Base-by-base conservation (phyloP, 1,140 invertebrate genomes). In the Homalodisca vitripennis region DNA sequence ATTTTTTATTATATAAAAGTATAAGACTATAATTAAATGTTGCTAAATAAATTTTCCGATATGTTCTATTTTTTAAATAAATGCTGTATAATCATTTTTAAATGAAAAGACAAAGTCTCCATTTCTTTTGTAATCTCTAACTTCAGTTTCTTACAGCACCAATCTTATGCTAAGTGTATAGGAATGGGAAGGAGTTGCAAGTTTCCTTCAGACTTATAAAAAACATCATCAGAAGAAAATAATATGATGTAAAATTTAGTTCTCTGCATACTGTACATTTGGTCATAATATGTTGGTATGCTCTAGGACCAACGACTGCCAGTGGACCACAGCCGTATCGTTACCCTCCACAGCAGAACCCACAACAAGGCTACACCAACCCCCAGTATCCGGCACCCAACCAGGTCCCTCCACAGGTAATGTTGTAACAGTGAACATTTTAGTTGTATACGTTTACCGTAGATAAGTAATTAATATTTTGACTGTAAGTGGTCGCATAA, bases 281-380 rank as follows among this genome's bases (percentile, higher is more conserved):
- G n/a, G 48, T 51, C n/a, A n/a, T n/a, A n/a, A n/a, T n/a, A n/a
- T n/a, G n/a, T 64, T 64, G 34, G n/a, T 6, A 62, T 53, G 32
- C n/a, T 70, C 1, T 22, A 71, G 69, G 71, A 13, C 69, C 71
- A n/a, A 66, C 41, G 6, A 71, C 51, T 34, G 51, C 66, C 27
- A 63, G 69, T 0, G 69, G 71, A 26, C 71, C 71, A 17, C 71
- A 73, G 27, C 71, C 70, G 47, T 73, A 73, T 29, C 46, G 71
- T 31, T 24, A 22, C 17, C 70, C 70, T 30, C 71, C 71, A 66
- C 68, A 57, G 24, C 71, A 67, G 63, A 64, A 67, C 22, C 66
- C 66, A 0, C 71, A 68, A 51, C 71, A 73, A 51, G 60, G 65
- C 20, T 73, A 73, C 48, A 53, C 71, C 13, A 72, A 70, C 67